phyloP scores from a whole-genome alignment of 1,140 invertebrate genomes.

The Drosophila azteca region DNA sequence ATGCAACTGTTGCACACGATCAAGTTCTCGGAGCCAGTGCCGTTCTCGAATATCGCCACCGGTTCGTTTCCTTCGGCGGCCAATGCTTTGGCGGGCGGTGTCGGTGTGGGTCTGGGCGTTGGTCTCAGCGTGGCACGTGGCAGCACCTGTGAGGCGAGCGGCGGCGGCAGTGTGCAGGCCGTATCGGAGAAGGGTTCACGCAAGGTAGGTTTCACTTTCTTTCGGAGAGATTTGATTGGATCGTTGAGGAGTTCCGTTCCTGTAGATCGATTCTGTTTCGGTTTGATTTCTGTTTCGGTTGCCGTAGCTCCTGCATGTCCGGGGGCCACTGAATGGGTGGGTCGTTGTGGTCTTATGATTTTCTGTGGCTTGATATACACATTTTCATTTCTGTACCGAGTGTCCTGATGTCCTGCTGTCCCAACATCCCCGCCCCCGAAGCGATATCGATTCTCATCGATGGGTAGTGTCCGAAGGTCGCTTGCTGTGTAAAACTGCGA shows the following conservation, averaged over 20 bases:
- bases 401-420: too few species aligned
- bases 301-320: slow-evolving; percentile 36
- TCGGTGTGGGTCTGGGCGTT: slow-evolving; percentile 14
- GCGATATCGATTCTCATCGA: neutral
- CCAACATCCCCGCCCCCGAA: too few species aligned
- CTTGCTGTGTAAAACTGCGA: slow-evolving; percentile 9
- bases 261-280: slow-evolving; percentile 17
- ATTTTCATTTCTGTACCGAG: slow-evolving; percentile 17
- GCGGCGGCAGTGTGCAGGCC: slow-evolving; percentile 54
- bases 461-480: slow-evolving; percentile 2
- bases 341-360: neutral
- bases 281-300: slow-evolving; percentile 15
- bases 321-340: neutral
- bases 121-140: slow-evolving; percentile 46
- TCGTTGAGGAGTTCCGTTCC: slow-evolving; percentile 19
- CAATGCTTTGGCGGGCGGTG: slow-evolving; percentile 56
- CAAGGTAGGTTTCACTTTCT: slow-evolving; percentile 63
- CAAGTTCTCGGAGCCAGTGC: slow-evolving; percentile 96
- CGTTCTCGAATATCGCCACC: slow-evolving; percentile 94
- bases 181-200: slow-evolving; percentile 75
- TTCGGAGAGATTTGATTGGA: neutral
- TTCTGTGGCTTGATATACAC: slow-evolving; percentile 23
- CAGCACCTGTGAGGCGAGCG: slow-evolving; percentile 55
- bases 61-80: slow-evolving; percentile 81
- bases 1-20: slow-evolving; percentile 95